Evolutionary conservation across 2,113 vertebrate species (phyloP).

Genomic region (Camelus dromedarius): DNA sequence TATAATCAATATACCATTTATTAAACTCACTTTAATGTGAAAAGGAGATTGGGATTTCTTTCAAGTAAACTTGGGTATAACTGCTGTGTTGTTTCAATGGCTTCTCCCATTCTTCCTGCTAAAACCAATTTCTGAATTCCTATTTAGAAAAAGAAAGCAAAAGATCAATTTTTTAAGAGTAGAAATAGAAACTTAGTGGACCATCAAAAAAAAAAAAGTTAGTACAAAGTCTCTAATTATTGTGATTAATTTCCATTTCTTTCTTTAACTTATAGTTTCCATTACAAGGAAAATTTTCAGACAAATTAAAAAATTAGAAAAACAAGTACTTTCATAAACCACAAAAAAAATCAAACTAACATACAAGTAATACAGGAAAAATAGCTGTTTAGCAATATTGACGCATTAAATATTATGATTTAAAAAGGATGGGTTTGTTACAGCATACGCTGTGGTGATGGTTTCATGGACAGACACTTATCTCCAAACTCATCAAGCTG

Average conservation of each 20-base stretch:
- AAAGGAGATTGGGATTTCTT: conserved; percentile 98
- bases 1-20: conserved; percentile 74
- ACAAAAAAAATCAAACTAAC: neutral
- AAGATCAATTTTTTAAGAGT: conserved; percentile 54
- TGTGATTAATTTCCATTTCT: neutral
- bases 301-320: neutral
- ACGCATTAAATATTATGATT: neutral
- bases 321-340: neutral
- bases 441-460: neutral
- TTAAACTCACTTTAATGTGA: conserved; percentile 97
- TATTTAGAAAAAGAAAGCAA: conserved; percentile 87
- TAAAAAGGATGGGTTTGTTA: neutral
- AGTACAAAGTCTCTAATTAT: conserved; percentile 1
- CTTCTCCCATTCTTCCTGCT: conserved; percentile 99
- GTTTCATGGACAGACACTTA: neutral
- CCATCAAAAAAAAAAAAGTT: neutral
- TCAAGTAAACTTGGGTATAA: conserved; percentile 99
- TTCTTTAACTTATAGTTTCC: conserved; percentile 49
- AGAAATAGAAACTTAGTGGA: conserved; percentile 14
- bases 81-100: conserved; percentile 99
- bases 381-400: neutral
- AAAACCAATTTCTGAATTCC: conserved; percentile 99
- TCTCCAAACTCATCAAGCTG: neutral
- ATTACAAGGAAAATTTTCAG: conserved; percentile 7
- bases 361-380: neutral